Base-by-base conservation (phyloP, 2,888 invertebrate genomes). In the Chydorus sphaericus region DNA sequence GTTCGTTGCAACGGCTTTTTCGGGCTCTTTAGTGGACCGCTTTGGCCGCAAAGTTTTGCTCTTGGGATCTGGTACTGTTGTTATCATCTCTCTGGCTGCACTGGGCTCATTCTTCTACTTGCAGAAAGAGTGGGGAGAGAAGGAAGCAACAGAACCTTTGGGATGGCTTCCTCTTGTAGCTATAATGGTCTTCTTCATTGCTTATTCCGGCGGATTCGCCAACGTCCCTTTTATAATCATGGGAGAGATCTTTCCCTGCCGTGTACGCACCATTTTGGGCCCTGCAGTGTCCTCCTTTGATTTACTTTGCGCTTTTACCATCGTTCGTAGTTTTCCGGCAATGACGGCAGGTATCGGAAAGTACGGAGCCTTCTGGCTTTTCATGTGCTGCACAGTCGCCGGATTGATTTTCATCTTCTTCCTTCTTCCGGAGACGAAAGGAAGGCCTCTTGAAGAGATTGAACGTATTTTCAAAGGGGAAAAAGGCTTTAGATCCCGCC, bases 161-260 rank as follows among this genome's bases (percentile, higher is more conserved):
- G 53, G 52, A 1, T 58, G 57, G 57, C 3, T 58, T 14, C 58
- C 58, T 4, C 31, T 58, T 23, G 23, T 44, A n/a, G 31, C 53
- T 20, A 37, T 58, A 28, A 44, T 58, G 26, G 48, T 54, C 7
- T 58, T 58, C 48, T 48, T 58, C 23, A 52, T 58, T 26, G 57
- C 51, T 4, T 58, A 56, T 29, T 58, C 58, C 4, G 38, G 36
- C n/a, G 58, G 58, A 7, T 58, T 52, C 29, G 39, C 44, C 51
- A 58, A 49, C 52, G 50, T 58, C 29, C 58, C 58, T 7, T 58
- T 54, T 28, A 14, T 58, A 3, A 53, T 58, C 51, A 54, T 61
- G 61, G 37, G 51, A 18, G 8, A 29, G 39, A 10, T 61, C 57
- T 44, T 61, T 56, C 57, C 61, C 56, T 36, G 54, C 48, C 28